Evolutionary conservation across 2,113 vertebrate genomes (phyloP).

Genomic region (Indicator maculatus): DNA sequence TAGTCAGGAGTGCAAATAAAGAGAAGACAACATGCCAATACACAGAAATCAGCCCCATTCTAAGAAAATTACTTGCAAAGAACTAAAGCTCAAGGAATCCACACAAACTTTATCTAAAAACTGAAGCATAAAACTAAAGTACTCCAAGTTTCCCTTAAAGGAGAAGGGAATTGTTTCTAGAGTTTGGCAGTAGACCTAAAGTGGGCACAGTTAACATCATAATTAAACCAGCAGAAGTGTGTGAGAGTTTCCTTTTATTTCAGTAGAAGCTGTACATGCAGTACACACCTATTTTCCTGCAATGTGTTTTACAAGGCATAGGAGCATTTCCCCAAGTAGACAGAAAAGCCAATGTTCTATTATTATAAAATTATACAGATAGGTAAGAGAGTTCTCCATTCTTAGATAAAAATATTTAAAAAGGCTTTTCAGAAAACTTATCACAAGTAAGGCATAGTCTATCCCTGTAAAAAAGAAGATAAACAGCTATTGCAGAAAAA

Average conservation of each 20-base stretch:
- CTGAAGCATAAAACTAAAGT: background rate
- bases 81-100: background rate
- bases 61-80: constrained; percentile 9
- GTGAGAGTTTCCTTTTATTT: background rate
- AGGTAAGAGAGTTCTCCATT: background rate
- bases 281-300: background rate
- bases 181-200: background rate
- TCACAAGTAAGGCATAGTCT: background rate
- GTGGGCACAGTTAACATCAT: background rate
- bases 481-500: background rate
- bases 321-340: background rate
- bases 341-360: background rate
- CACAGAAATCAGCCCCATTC: background rate
- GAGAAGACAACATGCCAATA: background rate
- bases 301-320: background rate
- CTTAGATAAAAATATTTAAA: background rate
- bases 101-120: background rate
- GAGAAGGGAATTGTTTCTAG: background rate
- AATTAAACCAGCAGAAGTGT: background rate
- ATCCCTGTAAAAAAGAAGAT: background rate
- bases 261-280: background rate
- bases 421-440: background rate
- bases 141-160: background rate
- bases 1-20: constrained; percentile 16
- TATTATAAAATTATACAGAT: background rate